Base-by-base conservation (phyloP, 1,140 invertebrate genomes). In the Halesus radiatus region DNA sequence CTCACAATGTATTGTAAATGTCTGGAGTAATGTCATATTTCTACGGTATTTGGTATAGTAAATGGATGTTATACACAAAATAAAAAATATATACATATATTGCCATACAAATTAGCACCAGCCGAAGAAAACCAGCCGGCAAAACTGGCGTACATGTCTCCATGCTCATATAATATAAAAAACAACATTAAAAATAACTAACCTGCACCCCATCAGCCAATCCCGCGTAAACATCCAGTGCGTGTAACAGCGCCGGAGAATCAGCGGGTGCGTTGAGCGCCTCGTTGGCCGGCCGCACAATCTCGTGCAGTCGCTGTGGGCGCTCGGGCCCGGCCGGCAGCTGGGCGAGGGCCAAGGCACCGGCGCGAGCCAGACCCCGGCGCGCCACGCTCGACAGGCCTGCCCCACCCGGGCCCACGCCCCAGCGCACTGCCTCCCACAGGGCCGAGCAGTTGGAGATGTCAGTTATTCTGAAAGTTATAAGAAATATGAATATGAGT, bases 401-500 rank as follows among this genome's bases (percentile, higher is more conserved):
- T 6, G 37, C 29, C 7, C 82, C 82, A 8, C 70, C 80, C 4
- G 72, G n/a, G 29, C 82, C 80, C 8, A 81, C 62, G 6, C 82
- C 82, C 82, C 82, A 83, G 56, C 54, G 62, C 0, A 83, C 77
- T 10, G 80, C 77, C 66, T 83, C 82, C 79, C 82, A 80, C 20
- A 83, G 68, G 4, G 58, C 20, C 56, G 73, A 18, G 66, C 76
- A 80, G 72, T 78, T 32, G 23, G 18, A 15, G 4, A 58, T 23
- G 62, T 78, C 75, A 52, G 53, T 72, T 54, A 78, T 77, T 53
- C 74, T 81, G 75, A n/a, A 53, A 37, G 22, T 13, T 20, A 62
- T 26, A 13, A 26, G 13, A 56, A 6, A 6, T 56, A 15, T 10
- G 16, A 56, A 56, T 56, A 37, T 37, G 3, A 3, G 26, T 29